Percentiles rank a stretch among this genome's conserved stretches.
Conservation (phyloP, 2,888 invertebrate genomes). For the Lasioglossum vierecki region DNA sequence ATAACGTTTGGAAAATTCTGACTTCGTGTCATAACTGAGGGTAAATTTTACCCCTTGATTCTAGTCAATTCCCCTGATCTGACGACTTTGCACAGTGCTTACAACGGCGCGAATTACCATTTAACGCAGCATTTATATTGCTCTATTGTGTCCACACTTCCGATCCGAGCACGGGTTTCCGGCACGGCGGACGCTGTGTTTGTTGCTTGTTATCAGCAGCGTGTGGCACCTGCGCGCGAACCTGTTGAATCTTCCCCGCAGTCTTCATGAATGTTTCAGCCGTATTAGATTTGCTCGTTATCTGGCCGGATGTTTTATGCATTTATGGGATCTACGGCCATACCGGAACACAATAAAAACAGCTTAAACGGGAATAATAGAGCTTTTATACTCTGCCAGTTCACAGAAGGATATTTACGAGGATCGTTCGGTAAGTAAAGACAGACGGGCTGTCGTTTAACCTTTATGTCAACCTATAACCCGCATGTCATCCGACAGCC, state of each 20-base stretch:
- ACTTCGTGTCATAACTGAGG: no score
- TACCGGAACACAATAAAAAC: not conserved
- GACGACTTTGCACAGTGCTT: no score
- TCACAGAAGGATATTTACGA: not conserved
- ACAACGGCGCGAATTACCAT: not conserved
- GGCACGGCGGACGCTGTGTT: not conserved
- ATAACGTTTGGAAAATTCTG: no score
- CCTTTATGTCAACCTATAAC: constrained; percentile 1
- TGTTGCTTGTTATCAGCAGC: not conserved
- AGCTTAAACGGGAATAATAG: constrained; percentile 1
- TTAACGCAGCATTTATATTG: not conserved
- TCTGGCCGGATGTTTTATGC: constrained; percentile 5
- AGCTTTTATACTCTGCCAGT: not conserved
- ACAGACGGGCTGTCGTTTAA: not conserved
- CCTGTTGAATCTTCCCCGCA: constrained; percentile 2
- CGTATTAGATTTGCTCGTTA: not conserved
- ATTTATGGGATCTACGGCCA: not conserved
- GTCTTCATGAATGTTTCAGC: constrained; percentile 6
- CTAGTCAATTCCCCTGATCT: no score
- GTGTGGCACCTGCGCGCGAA: not conserved
- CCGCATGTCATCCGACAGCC: not conserved
- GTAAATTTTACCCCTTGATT: no score
- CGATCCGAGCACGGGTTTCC: not conserved
- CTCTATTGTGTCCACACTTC: not conserved
- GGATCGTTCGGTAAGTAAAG: not conserved